Evolutionary conservation across 2,113 vertebrate species (phyloP).

Genomic region (Pao palembangensis): DNA sequence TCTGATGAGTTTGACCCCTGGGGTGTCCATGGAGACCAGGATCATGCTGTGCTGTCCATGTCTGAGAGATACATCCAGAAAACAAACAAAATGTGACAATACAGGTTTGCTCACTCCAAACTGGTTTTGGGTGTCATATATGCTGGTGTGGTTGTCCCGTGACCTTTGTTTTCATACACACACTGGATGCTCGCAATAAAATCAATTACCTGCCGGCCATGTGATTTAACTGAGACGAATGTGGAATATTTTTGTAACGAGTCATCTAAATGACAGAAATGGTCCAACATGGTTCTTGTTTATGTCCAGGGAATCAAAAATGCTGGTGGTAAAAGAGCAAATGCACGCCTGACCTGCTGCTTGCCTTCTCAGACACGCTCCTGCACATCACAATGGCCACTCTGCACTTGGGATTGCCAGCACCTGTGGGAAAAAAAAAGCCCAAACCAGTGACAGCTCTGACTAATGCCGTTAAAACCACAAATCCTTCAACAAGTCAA

Average conservation of each 20-base stretch:
- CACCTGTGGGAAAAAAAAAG: constrained; percentile 77
- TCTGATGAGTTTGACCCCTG: constrained; percentile 81
- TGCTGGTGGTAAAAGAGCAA: not conserved
- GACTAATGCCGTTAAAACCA: no score
- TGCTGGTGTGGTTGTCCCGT: no score
- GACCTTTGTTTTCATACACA: no score
- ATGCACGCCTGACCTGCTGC: constrained; percentile 72
- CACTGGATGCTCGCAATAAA: no score
- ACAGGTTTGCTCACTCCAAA: not conserved
- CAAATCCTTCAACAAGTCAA: not conserved
- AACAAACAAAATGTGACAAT: not conserved
- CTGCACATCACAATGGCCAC: constrained; percentile 89
- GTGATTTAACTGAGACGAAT: no score
- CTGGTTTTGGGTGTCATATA: no score
- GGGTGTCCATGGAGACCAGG: constrained; percentile 82
- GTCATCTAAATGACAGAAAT: no score
- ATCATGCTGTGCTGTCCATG: constrained; percentile 87
- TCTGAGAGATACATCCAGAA: constrained; percentile 59
- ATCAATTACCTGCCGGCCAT: no score
- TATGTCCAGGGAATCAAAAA: no score
- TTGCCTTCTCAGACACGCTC: constrained; percentile 58
- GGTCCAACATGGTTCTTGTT: no score
- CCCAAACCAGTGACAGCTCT: not conserved
- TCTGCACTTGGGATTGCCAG: constrained; percentile 84
- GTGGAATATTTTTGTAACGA: no score